phyloP scores from a whole-genome alignment of 2,113 vertebrate species.

The Sterna hirundo region DNA sequence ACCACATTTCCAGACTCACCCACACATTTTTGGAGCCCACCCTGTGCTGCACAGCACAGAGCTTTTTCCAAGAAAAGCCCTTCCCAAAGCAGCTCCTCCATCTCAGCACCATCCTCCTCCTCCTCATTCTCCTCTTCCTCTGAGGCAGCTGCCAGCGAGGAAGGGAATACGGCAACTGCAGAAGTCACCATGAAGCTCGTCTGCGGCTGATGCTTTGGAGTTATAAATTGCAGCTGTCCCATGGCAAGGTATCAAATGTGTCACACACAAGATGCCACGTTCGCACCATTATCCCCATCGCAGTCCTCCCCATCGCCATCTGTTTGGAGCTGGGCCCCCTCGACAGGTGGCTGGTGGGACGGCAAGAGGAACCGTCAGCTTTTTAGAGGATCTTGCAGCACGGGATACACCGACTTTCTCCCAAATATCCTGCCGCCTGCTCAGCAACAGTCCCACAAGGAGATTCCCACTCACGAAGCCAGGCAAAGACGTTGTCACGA shows the following conservation, averaged over 20 bases:
- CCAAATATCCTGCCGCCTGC: background rate
- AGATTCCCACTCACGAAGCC: background rate
- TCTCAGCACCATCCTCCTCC: background rate
- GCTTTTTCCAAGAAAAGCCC: constrained; percentile 26
- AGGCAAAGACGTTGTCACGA: background rate
- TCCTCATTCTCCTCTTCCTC: background rate
- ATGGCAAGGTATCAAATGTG: background rate
- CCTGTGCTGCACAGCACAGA: background rate
- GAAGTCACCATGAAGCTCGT: background rate
- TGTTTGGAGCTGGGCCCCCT: background rate
- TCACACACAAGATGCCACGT: background rate
- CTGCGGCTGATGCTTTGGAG: background rate
- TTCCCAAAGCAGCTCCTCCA: constrained; percentile 19
- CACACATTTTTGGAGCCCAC: background rate
- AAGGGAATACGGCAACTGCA: background rate
- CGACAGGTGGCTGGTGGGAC: background rate
- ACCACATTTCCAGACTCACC: background rate
- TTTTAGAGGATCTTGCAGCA: background rate
- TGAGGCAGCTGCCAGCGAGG: background rate
- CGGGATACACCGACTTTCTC: background rate
- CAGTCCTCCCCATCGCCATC: background rate
- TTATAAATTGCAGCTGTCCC: background rate
- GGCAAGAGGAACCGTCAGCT: background rate
- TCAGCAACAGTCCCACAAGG: background rate
- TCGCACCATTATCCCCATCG: background rate